Conservation (phyloP, 1,140 invertebrate species). For the Drosophila pallidifrons region DNA sequence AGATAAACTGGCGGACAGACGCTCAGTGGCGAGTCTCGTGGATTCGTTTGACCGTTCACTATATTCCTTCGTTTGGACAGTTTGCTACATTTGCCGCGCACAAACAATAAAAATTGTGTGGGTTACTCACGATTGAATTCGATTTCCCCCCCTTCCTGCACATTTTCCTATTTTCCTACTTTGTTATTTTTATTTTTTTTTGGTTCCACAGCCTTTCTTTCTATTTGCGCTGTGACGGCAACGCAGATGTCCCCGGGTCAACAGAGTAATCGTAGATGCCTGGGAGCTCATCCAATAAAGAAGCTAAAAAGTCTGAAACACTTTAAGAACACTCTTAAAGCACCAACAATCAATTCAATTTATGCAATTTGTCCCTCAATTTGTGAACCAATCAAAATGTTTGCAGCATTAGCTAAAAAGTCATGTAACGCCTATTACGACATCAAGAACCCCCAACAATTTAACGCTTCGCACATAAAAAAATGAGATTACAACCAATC, state of each 20-base stretch:
- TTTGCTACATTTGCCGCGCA: constrained; percentile 60
- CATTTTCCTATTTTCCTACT: neutral
- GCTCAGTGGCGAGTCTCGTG: constrained; percentile 23
- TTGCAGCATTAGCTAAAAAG: constrained; percentile 49
- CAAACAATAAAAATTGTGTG: constrained; percentile 70
- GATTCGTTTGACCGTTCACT: constrained; percentile 36
- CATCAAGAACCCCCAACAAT: constrained; percentile 50
- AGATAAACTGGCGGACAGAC: constrained; percentile 14
- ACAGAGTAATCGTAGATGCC: constrained; percentile 60
- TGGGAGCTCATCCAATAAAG: constrained; percentile 38
- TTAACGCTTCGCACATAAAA: constrained; percentile 63
- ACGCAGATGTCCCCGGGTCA: constrained; percentile 60
- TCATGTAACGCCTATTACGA: constrained; percentile 69
- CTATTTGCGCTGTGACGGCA: constrained; percentile 43
- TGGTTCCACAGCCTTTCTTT: constrained; percentile 58
- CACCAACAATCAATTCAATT: neutral
- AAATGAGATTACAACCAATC: constrained; percentile 72
- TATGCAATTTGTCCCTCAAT: neutral
- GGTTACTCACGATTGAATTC: constrained; percentile 62
- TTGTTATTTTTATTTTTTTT: constrained; percentile 6
- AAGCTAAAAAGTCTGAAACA: neutral
- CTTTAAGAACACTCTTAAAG: neutral
- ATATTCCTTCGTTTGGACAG: constrained; percentile 61
- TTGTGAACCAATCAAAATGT: constrained; percentile 65
- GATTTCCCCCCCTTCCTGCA: constrained; percentile 23